These are phyloP conservation scores for Megalops atlanticus DNA, from an alignment of 2,113 vertebrate genomes.

Conservation along the genomic window DNA sequence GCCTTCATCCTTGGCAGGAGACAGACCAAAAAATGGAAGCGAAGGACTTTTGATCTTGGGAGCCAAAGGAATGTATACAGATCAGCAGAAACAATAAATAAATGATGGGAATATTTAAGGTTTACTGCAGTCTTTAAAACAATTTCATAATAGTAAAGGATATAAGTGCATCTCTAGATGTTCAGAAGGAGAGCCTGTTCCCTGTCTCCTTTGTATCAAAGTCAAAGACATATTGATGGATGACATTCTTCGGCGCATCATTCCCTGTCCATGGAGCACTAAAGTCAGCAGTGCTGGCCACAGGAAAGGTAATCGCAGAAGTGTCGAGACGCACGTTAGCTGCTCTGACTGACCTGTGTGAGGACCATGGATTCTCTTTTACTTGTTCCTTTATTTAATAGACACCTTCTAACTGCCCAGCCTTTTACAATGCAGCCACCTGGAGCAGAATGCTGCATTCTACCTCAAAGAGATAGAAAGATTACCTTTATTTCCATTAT, in stretches of 20 bases:
- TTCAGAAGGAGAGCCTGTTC: background rate
- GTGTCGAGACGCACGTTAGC: conserved; percentile 28
- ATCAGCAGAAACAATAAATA: conserved; percentile 55
- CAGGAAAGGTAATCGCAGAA: conserved; percentile 30
- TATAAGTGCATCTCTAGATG: conserved; percentile 25
- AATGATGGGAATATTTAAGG: conserved; percentile 57
- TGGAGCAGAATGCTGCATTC: conserved; percentile 43
- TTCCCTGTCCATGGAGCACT: background rate
- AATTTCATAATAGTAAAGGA: conserved; percentile 31
- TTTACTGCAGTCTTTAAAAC: conserved; percentile 34
- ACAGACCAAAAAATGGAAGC: conserved; percentile 27
- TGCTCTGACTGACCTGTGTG: background rate
- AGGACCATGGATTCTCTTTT: conserved; percentile 16
- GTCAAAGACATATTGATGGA: background rate
- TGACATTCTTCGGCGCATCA: too few relatives aligned
- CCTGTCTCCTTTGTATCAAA: conserved; percentile 24
- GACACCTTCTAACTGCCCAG: conserved; percentile 29
- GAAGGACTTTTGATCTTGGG: conserved; percentile 51
- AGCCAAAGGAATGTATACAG: conserved; percentile 29
- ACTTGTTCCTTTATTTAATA: conserved; percentile 28
- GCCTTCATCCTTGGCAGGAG: conserved; percentile 36
- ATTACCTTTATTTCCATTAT: conserved; percentile 72
- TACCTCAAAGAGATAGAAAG: conserved; percentile 61
- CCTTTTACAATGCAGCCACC: conserved; percentile 40
- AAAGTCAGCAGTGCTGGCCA: background rate